Evolutionary conservation across 2,888 invertebrate species (phyloP).

Genomic region (Amphipoea oculea): DNA sequence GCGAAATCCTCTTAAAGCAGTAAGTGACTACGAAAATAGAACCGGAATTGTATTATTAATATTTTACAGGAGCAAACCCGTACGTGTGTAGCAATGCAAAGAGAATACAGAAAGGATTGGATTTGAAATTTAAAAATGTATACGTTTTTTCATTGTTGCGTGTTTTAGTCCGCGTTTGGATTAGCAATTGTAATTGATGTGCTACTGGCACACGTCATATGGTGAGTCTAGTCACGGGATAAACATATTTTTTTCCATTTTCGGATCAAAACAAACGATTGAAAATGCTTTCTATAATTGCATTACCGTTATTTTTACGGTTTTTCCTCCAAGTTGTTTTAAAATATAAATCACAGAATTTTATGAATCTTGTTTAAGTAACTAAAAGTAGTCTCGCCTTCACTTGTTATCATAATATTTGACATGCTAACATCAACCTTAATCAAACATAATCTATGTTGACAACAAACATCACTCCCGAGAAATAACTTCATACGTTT

Average conservation of each 20-base stretch:
- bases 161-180: constrained; percentile 49
- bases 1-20: constrained; percentile 84
- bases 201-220: constrained; percentile 30
- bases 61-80: constrained; percentile 58
- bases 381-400: constrained; percentile 38
- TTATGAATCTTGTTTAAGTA: constrained; percentile 33
- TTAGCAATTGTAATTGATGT: constrained; percentile 65
- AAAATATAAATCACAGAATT: constrained; percentile 15
- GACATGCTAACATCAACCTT: constrained; percentile 51
- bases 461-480: constrained; percentile 64
- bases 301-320: constrained; percentile 30
- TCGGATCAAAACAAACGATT: constrained; percentile 24
- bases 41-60: constrained; percentile 68
- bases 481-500: constrained; percentile 59
- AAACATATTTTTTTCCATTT: constrained; percentile 45
- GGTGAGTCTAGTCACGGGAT: constrained; percentile 30
- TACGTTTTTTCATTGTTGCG: constrained; percentile 40
- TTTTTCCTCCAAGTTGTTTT: neutral
- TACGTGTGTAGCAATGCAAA: constrained; percentile 56
- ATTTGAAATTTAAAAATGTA: constrained; percentile 65
- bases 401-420: constrained; percentile 51
- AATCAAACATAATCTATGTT: constrained; percentile 52
- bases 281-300: constrained; percentile 21
- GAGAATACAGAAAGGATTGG: constrained; percentile 55
- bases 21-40: constrained; percentile 71